These are phyloP conservation scores for Glomeris marginata DNA, from an alignment of 2,888 invertebrate genomes.

Conservation along the genomic window DNA sequence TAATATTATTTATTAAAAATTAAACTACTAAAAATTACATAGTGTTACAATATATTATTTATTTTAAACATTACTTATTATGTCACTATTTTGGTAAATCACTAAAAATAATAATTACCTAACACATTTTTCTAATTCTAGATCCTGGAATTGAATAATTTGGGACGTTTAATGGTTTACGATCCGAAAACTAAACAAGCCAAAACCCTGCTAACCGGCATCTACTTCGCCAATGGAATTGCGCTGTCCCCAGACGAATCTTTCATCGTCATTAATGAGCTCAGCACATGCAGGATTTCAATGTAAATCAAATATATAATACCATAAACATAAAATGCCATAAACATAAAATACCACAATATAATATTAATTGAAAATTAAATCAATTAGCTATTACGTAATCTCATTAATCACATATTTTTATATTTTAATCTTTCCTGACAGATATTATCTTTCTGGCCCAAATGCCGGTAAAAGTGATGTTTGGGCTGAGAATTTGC, in stretches of 20 bases:
- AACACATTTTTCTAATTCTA: too few relatives aligned
- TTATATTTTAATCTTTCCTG: neutral
- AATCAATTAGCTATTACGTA: too few relatives aligned
- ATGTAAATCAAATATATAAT: slow-evolving; percentile 19
- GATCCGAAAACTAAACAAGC: slow-evolving; percentile 18
- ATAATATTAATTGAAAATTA: too few relatives aligned
- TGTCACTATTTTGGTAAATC: too few relatives aligned
- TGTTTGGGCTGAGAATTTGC: slow-evolving; percentile 22
- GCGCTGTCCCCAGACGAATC: slow-evolving; percentile 20
- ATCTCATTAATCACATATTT: too few relatives aligned
- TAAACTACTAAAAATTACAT: too few relatives aligned
- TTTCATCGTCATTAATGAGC: slow-evolving; percentile 21
- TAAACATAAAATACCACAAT: too few relatives aligned
- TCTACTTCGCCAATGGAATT: slow-evolving; percentile 24
- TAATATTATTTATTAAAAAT: too few relatives aligned
- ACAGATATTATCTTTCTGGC: slow-evolving; percentile 21
- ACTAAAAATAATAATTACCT: too few relatives aligned
- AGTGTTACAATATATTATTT: too few relatives aligned
- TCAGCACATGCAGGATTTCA: slow-evolving; percentile 21
- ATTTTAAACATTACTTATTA: too few relatives aligned
- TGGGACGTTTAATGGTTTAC: slow-evolving; percentile 21
- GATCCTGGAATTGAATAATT: slow-evolving; percentile 23
- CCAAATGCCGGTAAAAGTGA: slow-evolving; percentile 20
- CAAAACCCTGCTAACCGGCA: slow-evolving; percentile 18
- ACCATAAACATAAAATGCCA: too few relatives aligned